Evolutionary conservation across 2,113 vertebrate genomes (phyloP), one percentile per base, ranked within the genome.

Genomic region (Paraplagusia blochii): DNA sequence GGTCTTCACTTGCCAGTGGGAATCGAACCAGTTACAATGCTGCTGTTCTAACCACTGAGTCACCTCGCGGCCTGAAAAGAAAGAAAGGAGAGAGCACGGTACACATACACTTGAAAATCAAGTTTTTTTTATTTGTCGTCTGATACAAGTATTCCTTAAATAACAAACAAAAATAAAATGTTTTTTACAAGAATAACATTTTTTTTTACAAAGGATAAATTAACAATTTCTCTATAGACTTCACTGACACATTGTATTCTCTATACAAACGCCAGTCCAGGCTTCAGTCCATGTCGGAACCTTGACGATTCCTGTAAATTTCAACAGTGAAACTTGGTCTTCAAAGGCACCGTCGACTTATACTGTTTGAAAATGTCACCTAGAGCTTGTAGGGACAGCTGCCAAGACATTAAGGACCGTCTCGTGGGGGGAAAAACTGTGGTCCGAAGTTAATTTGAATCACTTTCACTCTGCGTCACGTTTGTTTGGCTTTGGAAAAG

Each of bases 121-220:
- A 67, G 81, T 87, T 44, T 53, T n/a, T 67, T 85, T 90, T 86
- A 89, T 90, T 91, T 58, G 73, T 80, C 72, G 60, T 82, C 82
- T 84, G 83, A 89, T 92, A 92, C 89, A 92, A 92, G 91, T 91
- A 72, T 79, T n/a, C 14, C 74, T 90, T 91, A 91, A 91, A 91
- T 92, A 90, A 89, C 79, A 83, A 83, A 81, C 74, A 81, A 76
- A 43, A 82, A 81, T 82, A 66, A 56, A 68, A 72, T 64, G 54
- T 58, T 88, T 88, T 89, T 80, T 88, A 90, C 87, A 91, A 87
- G 22, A 29, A 29, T 29, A 29, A 2, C 22, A 29, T 66, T 45
- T 72, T 64, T 58, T 88, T 88, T 89, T 80, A 87, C 90, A 86
- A 91, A 87, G 86, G 89, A 92, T 92, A 91, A 92, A 90, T 91